Evolutionary conservation across 2,888 invertebrate genomes (phyloP), one percentile per base, ranked within the genome.

Genomic region (Nymphalis urticae): DNA sequence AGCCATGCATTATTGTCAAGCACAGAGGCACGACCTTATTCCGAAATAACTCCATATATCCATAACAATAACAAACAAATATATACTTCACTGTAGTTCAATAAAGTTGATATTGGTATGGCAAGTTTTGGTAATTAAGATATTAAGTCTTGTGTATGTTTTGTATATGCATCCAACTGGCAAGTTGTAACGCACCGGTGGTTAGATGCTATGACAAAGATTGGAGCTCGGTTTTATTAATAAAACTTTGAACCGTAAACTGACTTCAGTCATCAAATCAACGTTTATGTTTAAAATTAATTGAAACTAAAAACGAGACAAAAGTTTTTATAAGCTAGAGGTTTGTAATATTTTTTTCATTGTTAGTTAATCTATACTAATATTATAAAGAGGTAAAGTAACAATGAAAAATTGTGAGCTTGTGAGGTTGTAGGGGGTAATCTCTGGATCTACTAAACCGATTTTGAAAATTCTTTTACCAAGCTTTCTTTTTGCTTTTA

Each of bases 1-100:
- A 89, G 81, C 91, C 92, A 92, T 92, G 92, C 92, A 92, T 90
- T 92, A 92, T 92, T 92, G 92, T 92, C 92, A 92, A 90, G 90
- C 89, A 83, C 88, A 88, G 85, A 79, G 83, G 82, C 82, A 80
- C 76, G 75, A 77, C 75, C 76, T 77, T 71, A 63, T 75, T 74
- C 77, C 69, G 73, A 66, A 58, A 71, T 58, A 66, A 68, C 77
- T 76, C 78, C 56, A 75, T 76, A 80, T 76, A 80, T 77, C 47
- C 50, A 53, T 17, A 32, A 51, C 19, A 13, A 4, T 13, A 17
- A 10, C 75, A 77, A 50, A 16, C 13, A 4, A 81, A 77, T 75
- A 42, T 36, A 9, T 50, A 78, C 80, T 71, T 47, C 79, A 80
- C n/a, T 0, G 0, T 0, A 0, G 0, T 1, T 0, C 0, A 0